A percentile compares a stretch with the other conserved stretches of the same genome.
phyloP scores from a whole-genome alignment of 2,888 invertebrate genomes.

The Apamea epomidion region DNA sequence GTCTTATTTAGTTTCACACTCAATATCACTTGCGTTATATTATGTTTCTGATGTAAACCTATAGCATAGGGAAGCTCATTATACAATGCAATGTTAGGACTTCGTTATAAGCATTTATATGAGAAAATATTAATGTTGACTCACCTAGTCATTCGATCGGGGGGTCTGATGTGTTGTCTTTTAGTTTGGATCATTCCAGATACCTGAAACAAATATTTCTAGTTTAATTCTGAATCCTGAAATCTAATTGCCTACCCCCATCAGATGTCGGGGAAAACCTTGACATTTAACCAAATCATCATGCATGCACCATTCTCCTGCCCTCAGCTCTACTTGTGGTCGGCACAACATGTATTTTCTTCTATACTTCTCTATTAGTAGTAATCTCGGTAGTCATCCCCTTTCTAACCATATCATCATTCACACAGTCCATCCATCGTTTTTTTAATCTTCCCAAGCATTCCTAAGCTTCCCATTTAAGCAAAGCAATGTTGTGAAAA shows the following conservation, averaged over 20 bases:
- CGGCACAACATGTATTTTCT: not conserved
- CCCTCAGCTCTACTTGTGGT: not conserved
- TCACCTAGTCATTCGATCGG: conserved; percentile 87
- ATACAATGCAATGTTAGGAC: conserved; percentile 24
- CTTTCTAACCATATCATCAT: not conserved
- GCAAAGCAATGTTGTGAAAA: not conserved
- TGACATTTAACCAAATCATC: not conserved
- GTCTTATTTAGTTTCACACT: conserved; percentile 49
- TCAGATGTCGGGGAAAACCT: not conserved
- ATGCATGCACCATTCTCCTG: no score
- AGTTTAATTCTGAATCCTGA: not conserved
- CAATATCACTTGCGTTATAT: conserved; percentile 48
- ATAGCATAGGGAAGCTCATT: conserved; percentile 29
- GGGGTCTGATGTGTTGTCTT: conserved; percentile 81
- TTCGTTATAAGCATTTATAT: conserved; percentile 38
- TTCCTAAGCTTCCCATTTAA: no score
- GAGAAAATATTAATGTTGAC: conserved; percentile 52
- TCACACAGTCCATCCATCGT: not conserved
- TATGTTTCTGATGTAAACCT: conserved; percentile 59
- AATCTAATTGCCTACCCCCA: not conserved
- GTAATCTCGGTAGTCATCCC: not conserved
- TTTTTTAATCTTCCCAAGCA: not conserved
- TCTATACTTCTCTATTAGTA: not conserved
- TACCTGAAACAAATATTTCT: conserved; percentile 80
- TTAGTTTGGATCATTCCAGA: conserved; percentile 86